phyloP scores from a whole-genome alignment of 2,113 vertebrate species.

The Neoarius graeffei region DNA sequence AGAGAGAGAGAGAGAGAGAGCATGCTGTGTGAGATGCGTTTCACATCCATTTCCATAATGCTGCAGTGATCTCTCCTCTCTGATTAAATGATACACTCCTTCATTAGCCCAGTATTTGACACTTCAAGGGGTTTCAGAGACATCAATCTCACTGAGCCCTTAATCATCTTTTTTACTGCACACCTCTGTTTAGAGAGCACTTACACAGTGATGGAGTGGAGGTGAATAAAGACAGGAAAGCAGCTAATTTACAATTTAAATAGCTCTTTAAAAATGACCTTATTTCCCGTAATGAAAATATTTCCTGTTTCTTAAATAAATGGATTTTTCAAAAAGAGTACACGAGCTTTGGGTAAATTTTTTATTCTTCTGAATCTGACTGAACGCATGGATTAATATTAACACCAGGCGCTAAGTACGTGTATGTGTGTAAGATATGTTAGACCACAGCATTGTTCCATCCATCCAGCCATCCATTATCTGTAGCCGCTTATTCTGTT shows the following conservation, averaged over 20 bases:
- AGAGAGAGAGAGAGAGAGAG: not conserved
- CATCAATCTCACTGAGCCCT: not conserved
- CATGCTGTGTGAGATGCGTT: conserved; percentile 3
- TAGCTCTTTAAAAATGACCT: not conserved
- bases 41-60: conserved; percentile 30
- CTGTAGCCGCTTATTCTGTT: too few species aligned
- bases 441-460: too few species aligned
- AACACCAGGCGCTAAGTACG: not conserved
- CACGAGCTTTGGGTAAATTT: not conserved
- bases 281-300: not conserved
- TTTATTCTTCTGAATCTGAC: not conserved
- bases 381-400: not conserved
- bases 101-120: conserved; percentile 12
- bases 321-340: not conserved
- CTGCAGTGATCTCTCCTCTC: conserved; percentile 28
- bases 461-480: too few species aligned
- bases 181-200: conserved; percentile 1
- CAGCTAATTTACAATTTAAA: not conserved
- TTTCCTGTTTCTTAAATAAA: not conserved
- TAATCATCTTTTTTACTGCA: not conserved
- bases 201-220: not conserved
- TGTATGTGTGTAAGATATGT: not conserved
- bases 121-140: not conserved
- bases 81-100: conserved; percentile 37
- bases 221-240: not conserved